Percentiles rank a stretch among this genome's conserved stretches.
phyloP scores from a whole-genome alignment of 2,113 vertebrate species.

The Phylloscopus trochiloides region DNA sequence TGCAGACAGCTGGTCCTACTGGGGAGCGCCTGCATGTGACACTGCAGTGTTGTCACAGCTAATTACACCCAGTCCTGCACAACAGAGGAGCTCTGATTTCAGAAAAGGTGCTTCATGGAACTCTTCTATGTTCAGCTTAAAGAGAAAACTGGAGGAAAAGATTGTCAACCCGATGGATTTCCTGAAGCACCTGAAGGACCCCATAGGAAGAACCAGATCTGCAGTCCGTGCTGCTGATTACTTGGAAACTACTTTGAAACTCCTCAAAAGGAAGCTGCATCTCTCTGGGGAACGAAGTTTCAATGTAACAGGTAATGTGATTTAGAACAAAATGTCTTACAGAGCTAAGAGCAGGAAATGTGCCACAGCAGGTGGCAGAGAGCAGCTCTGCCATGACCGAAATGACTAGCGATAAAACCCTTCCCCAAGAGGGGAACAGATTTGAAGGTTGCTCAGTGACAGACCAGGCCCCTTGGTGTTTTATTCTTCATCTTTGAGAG shows the following conservation, averaged over 20 bases:
- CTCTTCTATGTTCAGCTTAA: not conserved
- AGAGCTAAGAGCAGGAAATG: not conserved
- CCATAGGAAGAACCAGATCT: constrained; percentile 22
- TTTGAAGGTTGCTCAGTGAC: not conserved
- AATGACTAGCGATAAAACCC: not conserved
- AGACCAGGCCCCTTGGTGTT: not conserved
- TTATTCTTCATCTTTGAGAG: not conserved
- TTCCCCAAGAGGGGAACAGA: not conserved
- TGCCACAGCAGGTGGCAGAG: not conserved
- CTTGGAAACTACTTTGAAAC: constrained; percentile 22
- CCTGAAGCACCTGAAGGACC: constrained; percentile 44
- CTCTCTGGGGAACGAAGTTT: not conserved
- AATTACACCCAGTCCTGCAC: not conserved
- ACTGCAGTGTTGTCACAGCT: no score
- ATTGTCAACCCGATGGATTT: not conserved
- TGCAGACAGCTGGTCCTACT: not conserved
- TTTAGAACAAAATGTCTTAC: not conserved
- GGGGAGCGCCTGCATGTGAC: not conserved
- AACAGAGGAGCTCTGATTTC: not conserved
- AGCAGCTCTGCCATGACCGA: not conserved
- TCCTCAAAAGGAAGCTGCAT: not conserved
- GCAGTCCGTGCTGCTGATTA: constrained; percentile 22
- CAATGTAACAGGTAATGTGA: constrained; percentile 34
- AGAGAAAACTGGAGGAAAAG: not conserved
- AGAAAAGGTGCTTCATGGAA: not conserved